Percentiles rank a stretch among this genome's conserved stretches.
Evolutionary conservation across 2,113 vertebrate genomes (phyloP).

Genomic region (Prionailurus bengalensis): DNA sequence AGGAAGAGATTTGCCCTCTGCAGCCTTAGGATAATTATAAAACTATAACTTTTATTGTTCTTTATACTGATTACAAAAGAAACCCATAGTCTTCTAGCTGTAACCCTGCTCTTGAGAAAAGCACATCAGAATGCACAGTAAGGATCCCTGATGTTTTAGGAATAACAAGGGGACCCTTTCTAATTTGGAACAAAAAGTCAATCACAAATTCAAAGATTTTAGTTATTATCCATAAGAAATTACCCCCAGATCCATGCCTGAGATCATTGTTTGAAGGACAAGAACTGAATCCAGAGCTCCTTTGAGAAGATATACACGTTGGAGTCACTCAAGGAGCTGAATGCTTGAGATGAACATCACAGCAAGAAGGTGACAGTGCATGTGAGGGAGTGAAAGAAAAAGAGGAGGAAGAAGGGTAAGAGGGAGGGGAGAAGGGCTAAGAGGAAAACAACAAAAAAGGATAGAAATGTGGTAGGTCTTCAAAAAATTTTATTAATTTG

Average conservation of each 20-base stretch:
- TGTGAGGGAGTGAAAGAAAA: neutral
- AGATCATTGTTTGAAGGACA: neutral
- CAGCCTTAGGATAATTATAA: neutral
- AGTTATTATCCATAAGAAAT: neutral
- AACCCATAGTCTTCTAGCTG: neutral
- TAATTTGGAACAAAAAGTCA: neutral
- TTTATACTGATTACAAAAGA: neutral
- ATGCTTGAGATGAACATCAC: neutral
- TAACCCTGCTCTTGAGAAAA: neutral
- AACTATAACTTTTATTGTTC: neutral
- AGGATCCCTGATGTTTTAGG: neutral
- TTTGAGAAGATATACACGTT: neutral
- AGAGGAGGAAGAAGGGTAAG: neutral
- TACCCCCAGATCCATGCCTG: neutral
- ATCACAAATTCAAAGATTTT: neutral
- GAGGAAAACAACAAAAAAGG: neutral
- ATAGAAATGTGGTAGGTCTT: neutral
- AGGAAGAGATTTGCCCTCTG: neutral
- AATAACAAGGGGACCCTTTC: neutral
- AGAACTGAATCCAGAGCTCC: neutral
- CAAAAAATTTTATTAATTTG: slow-evolving; percentile 30
- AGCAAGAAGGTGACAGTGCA: neutral
- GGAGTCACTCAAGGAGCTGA: neutral
- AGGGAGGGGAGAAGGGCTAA: neutral
- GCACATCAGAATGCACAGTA: neutral